phyloP scores from a whole-genome alignment of 1,140 invertebrate species.

The Helicoverpa zea region DNA sequence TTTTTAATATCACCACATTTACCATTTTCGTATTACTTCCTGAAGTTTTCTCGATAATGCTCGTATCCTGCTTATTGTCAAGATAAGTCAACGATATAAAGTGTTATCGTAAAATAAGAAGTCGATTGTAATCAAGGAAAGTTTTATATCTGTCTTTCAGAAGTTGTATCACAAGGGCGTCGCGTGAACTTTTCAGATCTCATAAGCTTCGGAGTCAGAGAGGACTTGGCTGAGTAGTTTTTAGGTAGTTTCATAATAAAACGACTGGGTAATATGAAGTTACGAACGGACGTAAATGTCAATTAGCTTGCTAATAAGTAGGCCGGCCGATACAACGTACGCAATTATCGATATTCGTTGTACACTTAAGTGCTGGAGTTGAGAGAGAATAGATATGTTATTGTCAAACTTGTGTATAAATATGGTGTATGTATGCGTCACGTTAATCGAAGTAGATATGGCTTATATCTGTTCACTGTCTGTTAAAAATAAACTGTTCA shows the following conservation, averaged over 20 bases:
- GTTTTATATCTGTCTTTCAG: constrained; percentile 43
- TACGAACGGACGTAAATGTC: constrained; percentile 19
- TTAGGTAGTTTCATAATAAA: constrained; percentile 44
- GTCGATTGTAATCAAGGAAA: constrained; percentile 46
- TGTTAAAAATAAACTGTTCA: too few species aligned
- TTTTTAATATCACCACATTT: constrained; percentile 9
- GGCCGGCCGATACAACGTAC: neutral
- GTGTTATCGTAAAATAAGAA: constrained; percentile 39
- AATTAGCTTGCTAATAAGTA: constrained; percentile 17
- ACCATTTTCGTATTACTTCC: neutral
- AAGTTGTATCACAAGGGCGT: constrained; percentile 40
- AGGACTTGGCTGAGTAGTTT: constrained; percentile 46
- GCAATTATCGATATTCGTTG: constrained; percentile 28
- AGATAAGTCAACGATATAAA: too few species aligned
- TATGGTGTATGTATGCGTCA: too few species aligned
- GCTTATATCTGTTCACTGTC: too few species aligned
- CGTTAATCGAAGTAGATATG: too few species aligned
- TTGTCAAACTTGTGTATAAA: neutral
- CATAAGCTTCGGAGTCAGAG: constrained; percentile 37
- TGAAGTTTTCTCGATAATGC: too few species aligned
- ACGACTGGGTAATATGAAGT: constrained; percentile 47
- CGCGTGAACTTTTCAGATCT: constrained; percentile 43
- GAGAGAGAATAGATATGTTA: neutral
- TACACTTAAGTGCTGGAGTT: neutral
- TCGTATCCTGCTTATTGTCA: too few species aligned